Percentiles rank a stretch among this genome's conserved stretches.
Conservation (phyloP, 1,140 invertebrate genomes). For the Bombus consobrinus region DNA sequence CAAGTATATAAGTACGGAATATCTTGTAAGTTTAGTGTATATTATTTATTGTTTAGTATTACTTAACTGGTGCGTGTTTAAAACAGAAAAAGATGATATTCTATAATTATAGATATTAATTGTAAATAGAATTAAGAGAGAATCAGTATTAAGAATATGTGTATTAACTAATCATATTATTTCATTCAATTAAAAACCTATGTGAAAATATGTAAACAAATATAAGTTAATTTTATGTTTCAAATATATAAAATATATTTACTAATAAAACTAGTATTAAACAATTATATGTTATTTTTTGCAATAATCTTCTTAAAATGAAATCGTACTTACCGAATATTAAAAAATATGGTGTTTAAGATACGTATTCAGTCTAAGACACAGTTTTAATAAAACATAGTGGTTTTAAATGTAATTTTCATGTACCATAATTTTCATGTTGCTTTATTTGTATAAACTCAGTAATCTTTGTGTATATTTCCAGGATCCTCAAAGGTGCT, state of each 20-base stretch:
- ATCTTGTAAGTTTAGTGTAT: neutral
- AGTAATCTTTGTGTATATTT: constrained; percentile 5
- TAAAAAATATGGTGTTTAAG: too few species aligned
- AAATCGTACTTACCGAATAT: neutral
- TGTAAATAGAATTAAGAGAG: too few species aligned
- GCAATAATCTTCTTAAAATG: neutral
- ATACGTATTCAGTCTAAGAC: neutral
- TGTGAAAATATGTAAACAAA: neutral
- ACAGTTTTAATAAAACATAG: neutral
- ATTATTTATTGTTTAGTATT: neutral
- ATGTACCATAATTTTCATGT: neutral
- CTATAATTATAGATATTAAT: neutral
- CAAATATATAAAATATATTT: neutral
- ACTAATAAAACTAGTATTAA: neutral
- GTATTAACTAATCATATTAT: neutral
- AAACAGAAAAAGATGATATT: neutral
- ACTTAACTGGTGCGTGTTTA: neutral
- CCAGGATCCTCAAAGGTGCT: neutral
- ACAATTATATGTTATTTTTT: neutral
- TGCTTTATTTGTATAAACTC: neutral
- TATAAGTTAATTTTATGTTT: constrained; percentile 2
- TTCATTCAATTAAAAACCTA: neutral
- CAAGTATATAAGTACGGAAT: neutral
- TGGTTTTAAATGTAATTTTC: neutral
- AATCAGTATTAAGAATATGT: too few species aligned